A percentile compares a stretch with the other conserved stretches of the same genome.
Evolutionary conservation across 2,888 invertebrate genomes (phyloP).

Genomic region (Petrolisthes manimaculis): DNA sequence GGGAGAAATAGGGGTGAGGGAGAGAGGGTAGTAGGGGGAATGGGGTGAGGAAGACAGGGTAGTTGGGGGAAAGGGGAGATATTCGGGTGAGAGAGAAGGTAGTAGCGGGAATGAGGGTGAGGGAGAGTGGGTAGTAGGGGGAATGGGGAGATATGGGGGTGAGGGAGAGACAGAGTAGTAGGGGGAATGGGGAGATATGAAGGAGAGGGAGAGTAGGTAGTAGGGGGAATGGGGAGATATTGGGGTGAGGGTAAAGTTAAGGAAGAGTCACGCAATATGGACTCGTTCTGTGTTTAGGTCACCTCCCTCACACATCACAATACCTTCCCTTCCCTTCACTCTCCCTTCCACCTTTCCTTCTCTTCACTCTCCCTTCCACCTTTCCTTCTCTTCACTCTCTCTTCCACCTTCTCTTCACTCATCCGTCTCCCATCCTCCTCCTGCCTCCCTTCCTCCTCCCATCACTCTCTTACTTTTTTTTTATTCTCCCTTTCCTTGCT

Average conservation of each 20-base stretch:
- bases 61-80: neutral
- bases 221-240: neutral
- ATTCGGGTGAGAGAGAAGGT: neutral
- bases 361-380: neutral
- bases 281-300: no score
- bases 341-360: neutral
- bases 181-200: neutral
- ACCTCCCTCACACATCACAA: neutral
- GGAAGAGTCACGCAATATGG: no score
- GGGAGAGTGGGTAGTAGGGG: neutral
- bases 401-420: neutral
- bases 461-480: neutral
- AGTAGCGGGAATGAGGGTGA: neutral
- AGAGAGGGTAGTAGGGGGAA: neutral
- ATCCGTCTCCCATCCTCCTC: neutral
- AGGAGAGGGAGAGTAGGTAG: neutral
- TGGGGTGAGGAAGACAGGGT: neutral
- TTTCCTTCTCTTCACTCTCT: neutral
- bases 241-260: no score
- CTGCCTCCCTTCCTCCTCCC: neutral
- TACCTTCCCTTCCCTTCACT: conserved; percentile 11
- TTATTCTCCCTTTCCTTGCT: no score
- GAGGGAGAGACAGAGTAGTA: neutral
- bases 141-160: neutral
- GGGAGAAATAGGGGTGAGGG: neutral